Percentiles rank a stretch among this genome's conserved stretches.
These are phyloP conservation scores for Heptranchias perlo DNA, from an alignment of 2,113 vertebrate species.

Conservation along the genomic window DNA sequence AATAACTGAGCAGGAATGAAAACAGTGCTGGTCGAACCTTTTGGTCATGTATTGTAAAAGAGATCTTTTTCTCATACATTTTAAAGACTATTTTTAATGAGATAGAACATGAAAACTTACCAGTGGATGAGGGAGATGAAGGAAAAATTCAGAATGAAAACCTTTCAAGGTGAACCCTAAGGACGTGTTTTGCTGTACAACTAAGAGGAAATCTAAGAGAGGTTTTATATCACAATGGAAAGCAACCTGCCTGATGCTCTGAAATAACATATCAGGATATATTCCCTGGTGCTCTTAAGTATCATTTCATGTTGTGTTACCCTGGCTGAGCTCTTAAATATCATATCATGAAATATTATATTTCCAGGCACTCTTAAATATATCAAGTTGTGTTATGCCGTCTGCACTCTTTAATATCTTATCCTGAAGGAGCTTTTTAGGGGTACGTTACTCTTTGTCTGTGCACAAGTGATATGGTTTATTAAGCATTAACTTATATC, in stretches of 20 bases:
- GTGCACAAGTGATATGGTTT: neutral
- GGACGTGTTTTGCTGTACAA: neutral
- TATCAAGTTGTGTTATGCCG: neutral
- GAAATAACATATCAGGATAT: constrained; percentile 1
- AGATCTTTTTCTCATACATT: neutral
- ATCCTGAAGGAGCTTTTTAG: neutral
- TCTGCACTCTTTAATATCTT: constrained; percentile 8
- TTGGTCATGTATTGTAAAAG: neutral
- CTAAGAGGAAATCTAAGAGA: neutral
- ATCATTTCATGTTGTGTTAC: neutral
- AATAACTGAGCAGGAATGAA: neutral
- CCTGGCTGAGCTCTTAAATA: neutral
- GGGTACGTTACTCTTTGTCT: neutral
- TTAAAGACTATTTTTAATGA: constrained; percentile 11
- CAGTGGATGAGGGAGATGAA: neutral
- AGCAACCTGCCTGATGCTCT: neutral
- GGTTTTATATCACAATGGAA: neutral
- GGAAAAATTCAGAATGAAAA: neutral
- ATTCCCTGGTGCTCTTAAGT: neutral
- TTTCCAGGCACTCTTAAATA: neutral
- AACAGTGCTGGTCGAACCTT: neutral
- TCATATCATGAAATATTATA: constrained; percentile 8
- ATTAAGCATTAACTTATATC: neutral
- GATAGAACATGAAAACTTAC: neutral
- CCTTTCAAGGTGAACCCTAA: neutral